These are phyloP conservation scores for Platypus cylindrus DNA, from an alignment of 2,888 invertebrate genomes.

Conservation along the genomic window DNA sequence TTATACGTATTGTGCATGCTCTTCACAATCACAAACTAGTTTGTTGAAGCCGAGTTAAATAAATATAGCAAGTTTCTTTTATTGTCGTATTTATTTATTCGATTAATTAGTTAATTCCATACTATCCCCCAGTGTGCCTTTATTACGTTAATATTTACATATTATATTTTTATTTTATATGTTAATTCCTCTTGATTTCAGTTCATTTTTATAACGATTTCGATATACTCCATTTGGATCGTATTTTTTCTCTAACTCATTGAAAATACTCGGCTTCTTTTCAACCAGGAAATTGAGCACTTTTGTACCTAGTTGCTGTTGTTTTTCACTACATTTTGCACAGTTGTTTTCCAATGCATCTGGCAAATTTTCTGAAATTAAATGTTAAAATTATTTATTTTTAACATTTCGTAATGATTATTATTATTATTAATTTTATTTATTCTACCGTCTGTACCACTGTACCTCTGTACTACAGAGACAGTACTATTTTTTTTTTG, in stretches of 20 bases:
- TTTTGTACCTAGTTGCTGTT: conserved; percentile 48
- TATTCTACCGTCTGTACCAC: neutral
- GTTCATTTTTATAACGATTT: conserved; percentile 15
- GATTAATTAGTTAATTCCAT: too few relatives aligned
- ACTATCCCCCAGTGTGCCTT: too few relatives aligned
- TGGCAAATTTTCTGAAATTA: conserved; percentile 22
- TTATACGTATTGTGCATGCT: too few relatives aligned
- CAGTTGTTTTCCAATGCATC: conserved; percentile 54
- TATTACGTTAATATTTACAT: too few relatives aligned
- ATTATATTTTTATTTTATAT: conserved; percentile 5
- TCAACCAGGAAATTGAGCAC: conserved; percentile 50
- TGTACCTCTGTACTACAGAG: neutral
- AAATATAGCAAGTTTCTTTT: too few relatives aligned
- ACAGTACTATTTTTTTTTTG: neutral
- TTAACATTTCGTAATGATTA: too few relatives aligned
- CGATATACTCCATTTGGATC: conserved; percentile 42
- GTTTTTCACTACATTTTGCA: conserved; percentile 43
- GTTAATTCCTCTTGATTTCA: conserved; percentile 12
- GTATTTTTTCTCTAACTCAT: conserved; percentile 51
- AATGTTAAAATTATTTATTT: conserved; percentile 1
- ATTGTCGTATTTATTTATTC: too few relatives aligned
- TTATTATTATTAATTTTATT: too few relatives aligned
- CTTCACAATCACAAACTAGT: too few relatives aligned
- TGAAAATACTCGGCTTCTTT: conserved; percentile 49
- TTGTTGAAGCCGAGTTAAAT: too few relatives aligned